Conservation (phyloP, 2,888 invertebrate genomes). For the Caprella mutica region DNA sequence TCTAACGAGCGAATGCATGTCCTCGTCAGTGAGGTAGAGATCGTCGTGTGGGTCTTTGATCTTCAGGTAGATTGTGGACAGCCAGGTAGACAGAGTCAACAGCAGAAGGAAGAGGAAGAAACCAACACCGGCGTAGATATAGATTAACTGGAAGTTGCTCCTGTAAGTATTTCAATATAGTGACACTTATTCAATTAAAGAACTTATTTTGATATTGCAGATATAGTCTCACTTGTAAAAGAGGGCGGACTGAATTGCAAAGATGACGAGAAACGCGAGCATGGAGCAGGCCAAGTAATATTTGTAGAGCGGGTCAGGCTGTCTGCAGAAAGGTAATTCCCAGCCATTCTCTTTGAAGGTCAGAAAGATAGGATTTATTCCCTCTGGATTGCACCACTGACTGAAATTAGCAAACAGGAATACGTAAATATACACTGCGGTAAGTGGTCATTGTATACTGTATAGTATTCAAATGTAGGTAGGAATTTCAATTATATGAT, state of each 20-base stretch:
- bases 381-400: conserved; percentile 49
- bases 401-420: conserved; percentile 44
- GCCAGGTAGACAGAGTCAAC: conserved; percentile 15
- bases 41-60: conserved; percentile 22
- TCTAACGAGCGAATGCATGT: not conserved
- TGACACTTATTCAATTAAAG: too few species aligned
- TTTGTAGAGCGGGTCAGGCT: conserved; percentile 73
- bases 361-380: conserved; percentile 50
- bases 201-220: too few species aligned
- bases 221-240: too few species aligned
- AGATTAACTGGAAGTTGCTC: too few species aligned
- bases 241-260: conserved; percentile 15
- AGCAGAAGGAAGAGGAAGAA: conserved; percentile 50
- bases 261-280: conserved; percentile 18
- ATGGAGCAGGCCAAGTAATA: conserved; percentile 52
- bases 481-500: too few species aligned
- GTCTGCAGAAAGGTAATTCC: conserved; percentile 60
- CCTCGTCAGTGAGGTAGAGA: conserved; percentile 6
- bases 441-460: too few species aligned
- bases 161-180: too few species aligned
- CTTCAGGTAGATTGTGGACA: conserved; percentile 12
- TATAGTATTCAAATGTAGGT: too few species aligned
- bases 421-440: too few species aligned
- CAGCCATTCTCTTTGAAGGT: conserved; percentile 52
- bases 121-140: conserved; percentile 34